Evolutionary conservation across 2,888 invertebrate genomes (phyloP).

Genomic region (Drosophila lacicola): DNA sequence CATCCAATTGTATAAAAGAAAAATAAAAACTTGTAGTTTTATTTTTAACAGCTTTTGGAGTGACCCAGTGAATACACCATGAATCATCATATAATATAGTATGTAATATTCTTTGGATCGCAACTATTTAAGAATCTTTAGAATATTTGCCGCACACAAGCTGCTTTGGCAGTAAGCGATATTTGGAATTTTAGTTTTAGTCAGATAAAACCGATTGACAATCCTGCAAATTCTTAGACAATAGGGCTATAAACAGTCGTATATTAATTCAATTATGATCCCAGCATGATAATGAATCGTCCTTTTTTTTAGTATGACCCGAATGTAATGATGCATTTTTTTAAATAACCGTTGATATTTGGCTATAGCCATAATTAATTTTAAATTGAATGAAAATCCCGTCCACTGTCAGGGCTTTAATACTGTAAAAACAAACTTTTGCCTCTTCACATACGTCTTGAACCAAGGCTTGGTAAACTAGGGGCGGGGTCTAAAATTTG

Average conservation of each 20-base stretch:
- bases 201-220: slow-evolving; percentile 13
- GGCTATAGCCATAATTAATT: background rate
- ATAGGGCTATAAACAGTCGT: slow-evolving; percentile 6
- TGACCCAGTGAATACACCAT: slow-evolving; percentile 57
- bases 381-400: background rate
- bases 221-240: slow-evolving; percentile 6
- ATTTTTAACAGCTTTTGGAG: slow-evolving; percentile 30
- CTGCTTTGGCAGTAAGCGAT: slow-evolving; percentile 54
- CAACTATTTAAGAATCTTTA: slow-evolving; percentile 43
- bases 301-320: background rate
- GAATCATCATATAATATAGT: slow-evolving; percentile 34
- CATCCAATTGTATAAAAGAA: slow-evolving; percentile 43
- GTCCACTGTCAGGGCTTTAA: slow-evolving; percentile 21
- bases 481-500: background rate
- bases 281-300: background rate
- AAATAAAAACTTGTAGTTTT: slow-evolving; percentile 60
- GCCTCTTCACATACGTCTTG: slow-evolving; percentile 6
- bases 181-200: slow-evolving; percentile 23
- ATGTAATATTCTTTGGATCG: slow-evolving; percentile 55
- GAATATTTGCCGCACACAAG: slow-evolving; percentile 37
- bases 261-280: slow-evolving; percentile 6
- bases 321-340: background rate
- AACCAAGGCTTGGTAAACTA: slow-evolving; percentile 9
- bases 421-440: slow-evolving; percentile 42
- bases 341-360: background rate